phyloP scores from a whole-genome alignment of 2,888 invertebrate genomes.

The Clepsis dumicolana region DNA sequence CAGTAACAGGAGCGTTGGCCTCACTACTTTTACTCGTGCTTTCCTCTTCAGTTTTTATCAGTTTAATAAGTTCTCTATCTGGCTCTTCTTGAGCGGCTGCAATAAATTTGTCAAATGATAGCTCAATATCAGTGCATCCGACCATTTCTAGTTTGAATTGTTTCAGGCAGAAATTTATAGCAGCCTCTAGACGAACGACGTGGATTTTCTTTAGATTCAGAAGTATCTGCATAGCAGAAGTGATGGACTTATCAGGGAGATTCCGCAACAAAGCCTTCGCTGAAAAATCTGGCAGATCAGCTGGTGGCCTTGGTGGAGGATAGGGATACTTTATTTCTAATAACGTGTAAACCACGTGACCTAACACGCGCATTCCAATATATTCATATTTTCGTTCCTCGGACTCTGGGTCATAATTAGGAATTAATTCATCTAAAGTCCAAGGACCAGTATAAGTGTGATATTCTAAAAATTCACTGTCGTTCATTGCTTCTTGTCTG shows the following conservation, averaged over 20 bases:
- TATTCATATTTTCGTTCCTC: constrained; percentile 77
- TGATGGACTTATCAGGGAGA: constrained; percentile 72
- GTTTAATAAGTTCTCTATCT: constrained; percentile 68
- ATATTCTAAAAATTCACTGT: constrained; percentile 86
- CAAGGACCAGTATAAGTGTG: constrained; percentile 83
- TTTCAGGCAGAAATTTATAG: constrained; percentile 86
- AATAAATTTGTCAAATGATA: constrained; percentile 72
- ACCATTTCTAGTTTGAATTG: constrained; percentile 83
- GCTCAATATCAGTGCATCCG: constrained; percentile 79
- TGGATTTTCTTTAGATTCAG: constrained; percentile 72
- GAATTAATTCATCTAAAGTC: constrained; percentile 76
- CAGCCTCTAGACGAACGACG: constrained; percentile 78
- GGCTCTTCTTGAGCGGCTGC: constrained; percentile 62
- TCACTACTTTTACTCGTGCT: constrained; percentile 61
- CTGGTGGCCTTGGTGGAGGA: constrained; percentile 64
- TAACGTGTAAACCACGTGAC: constrained; percentile 83
- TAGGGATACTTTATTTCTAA: constrained; percentile 80
- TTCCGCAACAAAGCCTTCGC: constrained; percentile 75
- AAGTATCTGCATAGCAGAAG: constrained; percentile 72
- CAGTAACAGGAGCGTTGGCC: constrained; percentile 56
- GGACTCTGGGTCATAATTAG: constrained; percentile 72
- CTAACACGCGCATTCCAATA: constrained; percentile 77
- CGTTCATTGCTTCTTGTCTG: constrained; percentile 83
- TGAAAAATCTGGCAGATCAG: constrained; percentile 69
- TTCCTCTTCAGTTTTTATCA: constrained; percentile 71